Base-by-base conservation (phyloP, 2,797 vertebrate species). In the Centroberyx gerrardi region DNA sequence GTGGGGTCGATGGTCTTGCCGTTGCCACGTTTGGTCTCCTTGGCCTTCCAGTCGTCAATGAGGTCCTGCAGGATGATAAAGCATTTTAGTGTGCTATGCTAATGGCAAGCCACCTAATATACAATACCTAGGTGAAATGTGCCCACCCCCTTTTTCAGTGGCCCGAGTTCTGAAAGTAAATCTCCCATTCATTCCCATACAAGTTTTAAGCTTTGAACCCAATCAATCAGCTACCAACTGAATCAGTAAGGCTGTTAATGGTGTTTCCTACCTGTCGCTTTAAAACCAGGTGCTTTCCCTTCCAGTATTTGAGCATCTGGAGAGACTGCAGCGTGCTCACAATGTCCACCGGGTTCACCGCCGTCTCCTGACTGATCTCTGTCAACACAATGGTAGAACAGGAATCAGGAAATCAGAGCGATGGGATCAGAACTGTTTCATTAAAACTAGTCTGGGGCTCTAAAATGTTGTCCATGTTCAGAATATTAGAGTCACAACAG, bases 221-320 rank as follows among this genome's bases (percentile, higher is more conserved):
- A 40, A 40, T 9, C 38, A 40, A 40, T 36, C 33, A 3, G 33
- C 33, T 8, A 36, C 33, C 33, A 36, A 36, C 0, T 36, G 42
- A 59, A 4, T 8, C 3, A 66, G 9, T 12, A 15, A 53, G 63
- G 49, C 40, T 52, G 62, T 51, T 51, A 64, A 0, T 18, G 27
- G 36, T 17, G 14, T 66, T 49, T 53, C 69, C 44, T 92, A 98
- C 98, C 96, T 99, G 98, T 94, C 98, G 96, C 86, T 99, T 99
- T 74, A 99, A 92, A 66, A 99, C 98, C 74, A 99, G 90, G 90
- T 99, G 98, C 62, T 99, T 99, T 76, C 98, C 98, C 84, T 99
- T 99, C 98, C 98, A 99, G 82, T 99, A 99, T 77, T 99, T 99
- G 33, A 99, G 96, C 98, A 99, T 99, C 94, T 99, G 98, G 66